Evolutionary conservation across 1,140 invertebrate species (phyloP), one percentile per base, ranked within the genome.

Genomic region (Asobara japonica): DNA sequence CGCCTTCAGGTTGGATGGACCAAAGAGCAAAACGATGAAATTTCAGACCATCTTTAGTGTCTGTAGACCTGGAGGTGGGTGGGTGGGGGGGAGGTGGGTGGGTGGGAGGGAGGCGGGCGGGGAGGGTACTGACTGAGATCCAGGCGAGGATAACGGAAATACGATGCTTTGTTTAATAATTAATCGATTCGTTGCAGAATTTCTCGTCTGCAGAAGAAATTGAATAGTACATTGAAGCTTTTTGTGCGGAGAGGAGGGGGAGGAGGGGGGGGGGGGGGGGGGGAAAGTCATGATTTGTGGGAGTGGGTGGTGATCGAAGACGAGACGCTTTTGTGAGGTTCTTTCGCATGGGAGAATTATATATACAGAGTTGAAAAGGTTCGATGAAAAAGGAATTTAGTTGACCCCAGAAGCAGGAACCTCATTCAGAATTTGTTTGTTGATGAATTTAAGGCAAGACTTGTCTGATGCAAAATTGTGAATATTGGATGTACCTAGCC

Each of bases 151-250:
- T 72, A 36, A 36, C 33, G 62, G 72, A 79, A 75, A 69, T 74
- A 75, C 65, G 71, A 72, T 72, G 69, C 70, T 78, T 72, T 65
- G 64, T 76, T 78, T 74, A 81, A 81, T 81, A 78, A 81, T 79
- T 77, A 77, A 79, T 78, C 76, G 72, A 76, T 80, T 72, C 70
- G 41, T 73, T 71, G 72, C 45, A n/a, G 66, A 48, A 45, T 18
- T 36, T 56, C 70, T 71, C 56, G n/a, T n/a, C n/a, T n/a, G 48
- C 62, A 10, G 56, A 56, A 20, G 69, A 65, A 69, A 75, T 73
- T 68, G 69, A 65, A 69, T 61, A 51, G 70, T 18, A 18, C 3
- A 11, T 30, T 31, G 33, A 30, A 13, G 30, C 73, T 72, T 69
- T 66, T 38, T n/a, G n/a, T n/a, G n/a, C n/a, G n/a, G n/a, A n/a